Evolutionary conservation across 2,888 invertebrate species (phyloP).

Genomic region (Petrolisthes manimaculis): DNA sequence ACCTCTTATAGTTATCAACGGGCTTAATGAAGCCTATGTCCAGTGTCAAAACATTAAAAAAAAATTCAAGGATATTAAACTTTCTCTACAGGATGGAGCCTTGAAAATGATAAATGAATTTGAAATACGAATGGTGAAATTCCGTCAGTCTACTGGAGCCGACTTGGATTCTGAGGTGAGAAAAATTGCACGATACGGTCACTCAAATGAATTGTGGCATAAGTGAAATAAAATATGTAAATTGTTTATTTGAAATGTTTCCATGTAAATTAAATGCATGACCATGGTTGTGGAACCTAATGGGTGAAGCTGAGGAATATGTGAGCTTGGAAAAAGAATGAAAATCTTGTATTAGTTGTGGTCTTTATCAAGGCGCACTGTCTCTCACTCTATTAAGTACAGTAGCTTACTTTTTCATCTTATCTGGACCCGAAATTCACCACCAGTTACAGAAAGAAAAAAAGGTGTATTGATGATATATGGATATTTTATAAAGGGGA

Average conservation of each 20-base stretch:
- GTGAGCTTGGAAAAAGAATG: neutral
- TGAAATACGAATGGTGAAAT: slow-evolving; percentile 57
- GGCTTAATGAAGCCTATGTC: too few relatives aligned
- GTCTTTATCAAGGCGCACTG: neutral
- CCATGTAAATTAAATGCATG: too few relatives aligned
- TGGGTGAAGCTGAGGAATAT: neutral
- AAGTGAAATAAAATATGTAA: too few relatives aligned
- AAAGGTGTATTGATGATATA: too few relatives aligned
- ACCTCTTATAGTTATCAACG: too few relatives aligned
- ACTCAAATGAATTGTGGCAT: neutral
- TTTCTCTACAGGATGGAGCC: slow-evolving; percentile 27
- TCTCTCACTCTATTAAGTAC: too few relatives aligned
- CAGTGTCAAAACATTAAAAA: too few relatives aligned
- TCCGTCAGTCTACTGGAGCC: slow-evolving; percentile 59
- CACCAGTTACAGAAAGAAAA: neutral
- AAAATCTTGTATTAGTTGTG: neutral
- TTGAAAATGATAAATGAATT: slow-evolving; percentile 56
- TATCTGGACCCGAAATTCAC: neutral
- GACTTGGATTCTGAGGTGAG: slow-evolving; percentile 57
- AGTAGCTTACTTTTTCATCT: neutral
- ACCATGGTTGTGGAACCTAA: too few relatives aligned
- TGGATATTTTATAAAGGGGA: too few relatives aligned
- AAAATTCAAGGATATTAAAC: too few relatives aligned
- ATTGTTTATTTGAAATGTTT: neutral
- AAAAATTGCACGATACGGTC: neutral